Evolutionary conservation across 35 echinoderm and acorn worm genomes (phyloP).

Genomic region (Apostichopus japonicus): DNA sequence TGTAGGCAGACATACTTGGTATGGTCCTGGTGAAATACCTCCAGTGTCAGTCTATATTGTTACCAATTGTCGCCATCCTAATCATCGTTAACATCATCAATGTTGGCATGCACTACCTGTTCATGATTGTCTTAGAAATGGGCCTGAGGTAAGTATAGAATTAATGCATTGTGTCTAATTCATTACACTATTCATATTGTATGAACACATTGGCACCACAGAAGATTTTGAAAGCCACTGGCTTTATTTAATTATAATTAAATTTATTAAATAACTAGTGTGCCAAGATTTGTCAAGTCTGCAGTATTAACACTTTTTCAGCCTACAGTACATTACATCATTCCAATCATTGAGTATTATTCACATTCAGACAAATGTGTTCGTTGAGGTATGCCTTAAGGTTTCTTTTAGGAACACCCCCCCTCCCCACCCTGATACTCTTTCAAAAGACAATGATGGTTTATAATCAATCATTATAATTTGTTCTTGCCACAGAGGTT

Average conservation of each 20-base stretch:
- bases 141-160: constrained; percentile 33
- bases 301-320: too few species aligned
- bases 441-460: too few species aligned
- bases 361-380: not conserved
- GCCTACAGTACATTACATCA: not conserved
- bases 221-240: too few species aligned
- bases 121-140: constrained; percentile 13
- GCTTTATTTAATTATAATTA: too few species aligned
- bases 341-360: not conserved
- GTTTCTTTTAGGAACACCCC: too few species aligned
- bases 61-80: constrained; percentile 32
- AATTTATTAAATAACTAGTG: too few species aligned
- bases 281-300: too few species aligned
- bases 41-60: constrained; percentile 42
- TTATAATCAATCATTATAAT: too few species aligned
- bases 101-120: constrained; percentile 16
- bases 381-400: not conserved
- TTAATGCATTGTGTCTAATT: too few species aligned
- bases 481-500: constrained; percentile 15
- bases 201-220: too few species aligned
- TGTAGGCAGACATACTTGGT: constrained; percentile 6
- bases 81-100: constrained; percentile 18
- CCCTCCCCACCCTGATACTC: too few species aligned
- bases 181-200: too few species aligned
- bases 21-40: constrained; percentile 47